A percentile compares a stretch with the other conserved stretches of the same genome.
Conservation (phyloP, 2,888 invertebrate genomes). For the Eurois occulta region DNA sequence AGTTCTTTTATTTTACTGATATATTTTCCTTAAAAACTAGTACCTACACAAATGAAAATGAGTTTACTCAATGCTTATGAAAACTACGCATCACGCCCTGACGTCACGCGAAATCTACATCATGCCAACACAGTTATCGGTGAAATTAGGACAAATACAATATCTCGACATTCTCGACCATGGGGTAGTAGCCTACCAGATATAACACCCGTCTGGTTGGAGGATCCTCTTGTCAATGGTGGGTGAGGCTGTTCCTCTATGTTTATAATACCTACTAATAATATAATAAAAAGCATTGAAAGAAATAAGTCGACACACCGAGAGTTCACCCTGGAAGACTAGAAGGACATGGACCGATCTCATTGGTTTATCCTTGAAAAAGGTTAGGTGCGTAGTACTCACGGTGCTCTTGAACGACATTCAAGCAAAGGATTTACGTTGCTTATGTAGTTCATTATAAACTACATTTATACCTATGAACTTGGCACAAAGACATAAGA, state of each 20-base stretch:
- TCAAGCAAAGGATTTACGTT: neutral
- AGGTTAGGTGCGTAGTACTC: neutral
- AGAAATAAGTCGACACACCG: neutral
- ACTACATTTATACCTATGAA: neutral
- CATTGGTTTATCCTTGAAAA: constrained; percentile 10
- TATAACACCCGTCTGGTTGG: neutral
- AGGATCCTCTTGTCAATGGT: neutral
- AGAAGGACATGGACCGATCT: neutral
- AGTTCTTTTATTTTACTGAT: neutral
- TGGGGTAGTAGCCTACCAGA: neutral
- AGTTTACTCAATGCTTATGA: neutral
- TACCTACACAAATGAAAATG: neutral
- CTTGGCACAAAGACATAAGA: too few relatives aligned
- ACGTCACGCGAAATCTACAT: neutral
- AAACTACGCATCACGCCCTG: neutral
- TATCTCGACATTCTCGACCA: neutral
- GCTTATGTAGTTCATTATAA: neutral
- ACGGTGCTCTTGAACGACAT: neutral
- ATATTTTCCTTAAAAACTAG: neutral
- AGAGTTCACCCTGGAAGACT: neutral
- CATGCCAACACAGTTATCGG: neutral
- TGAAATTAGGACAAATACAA: neutral
- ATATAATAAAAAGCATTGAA: neutral
- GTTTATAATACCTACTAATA: neutral
- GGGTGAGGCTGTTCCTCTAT: neutral